Conservation (phyloP, 2,888 invertebrate species). For the Orchesellides sinensis region DNA sequence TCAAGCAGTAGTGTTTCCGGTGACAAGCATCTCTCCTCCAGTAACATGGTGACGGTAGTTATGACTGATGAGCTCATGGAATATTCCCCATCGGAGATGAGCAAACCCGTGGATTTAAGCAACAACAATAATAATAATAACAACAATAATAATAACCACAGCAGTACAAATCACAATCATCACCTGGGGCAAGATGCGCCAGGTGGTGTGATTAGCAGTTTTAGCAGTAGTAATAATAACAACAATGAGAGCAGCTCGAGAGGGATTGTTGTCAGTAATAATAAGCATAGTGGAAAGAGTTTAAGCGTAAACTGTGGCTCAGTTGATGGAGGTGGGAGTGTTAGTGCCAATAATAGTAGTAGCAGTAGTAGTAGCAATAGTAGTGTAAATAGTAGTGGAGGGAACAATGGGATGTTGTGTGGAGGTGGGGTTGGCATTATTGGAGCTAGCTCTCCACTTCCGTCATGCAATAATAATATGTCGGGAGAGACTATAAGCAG, state of each 20-base stretch:
- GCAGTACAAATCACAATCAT: slow-evolving; percentile 47
- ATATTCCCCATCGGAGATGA: slow-evolving; percentile 70
- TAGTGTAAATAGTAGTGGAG: slow-evolving; percentile 17
- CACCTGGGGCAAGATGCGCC: slow-evolving; percentile 48
- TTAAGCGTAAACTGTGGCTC: slow-evolving; percentile 37
- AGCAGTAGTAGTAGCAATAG: slow-evolving; percentile 34
- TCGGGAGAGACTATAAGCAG: slow-evolving; percentile 8
- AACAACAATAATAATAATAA: slow-evolving; percentile 73
- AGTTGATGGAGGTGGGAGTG: neutral
- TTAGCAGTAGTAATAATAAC: slow-evolving; percentile 46
- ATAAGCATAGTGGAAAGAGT: slow-evolving; percentile 16
- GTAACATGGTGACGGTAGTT: slow-evolving; percentile 57
- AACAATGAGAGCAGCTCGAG: slow-evolving; percentile 46
- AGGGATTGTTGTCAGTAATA: slow-evolving; percentile 37
- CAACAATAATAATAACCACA: slow-evolving; percentile 63
- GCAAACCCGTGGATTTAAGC: slow-evolving; percentile 74
- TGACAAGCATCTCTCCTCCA: slow-evolving; percentile 34
- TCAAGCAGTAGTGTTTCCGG: slow-evolving; percentile 5
- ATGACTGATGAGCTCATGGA: slow-evolving; percentile 70
- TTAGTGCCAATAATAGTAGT: slow-evolving; percentile 8
- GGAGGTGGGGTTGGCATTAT: slow-evolving; percentile 40
- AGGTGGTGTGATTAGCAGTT: slow-evolving; percentile 24
- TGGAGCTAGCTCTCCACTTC: slow-evolving; percentile 41
- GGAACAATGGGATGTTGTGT: slow-evolving; percentile 52
- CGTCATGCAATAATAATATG: slow-evolving; percentile 3